A percentile compares a stretch with the other conserved stretches of the same genome.
Conservation (phyloP, 2,888 invertebrate genomes). For the Rosalia funebris region DNA sequence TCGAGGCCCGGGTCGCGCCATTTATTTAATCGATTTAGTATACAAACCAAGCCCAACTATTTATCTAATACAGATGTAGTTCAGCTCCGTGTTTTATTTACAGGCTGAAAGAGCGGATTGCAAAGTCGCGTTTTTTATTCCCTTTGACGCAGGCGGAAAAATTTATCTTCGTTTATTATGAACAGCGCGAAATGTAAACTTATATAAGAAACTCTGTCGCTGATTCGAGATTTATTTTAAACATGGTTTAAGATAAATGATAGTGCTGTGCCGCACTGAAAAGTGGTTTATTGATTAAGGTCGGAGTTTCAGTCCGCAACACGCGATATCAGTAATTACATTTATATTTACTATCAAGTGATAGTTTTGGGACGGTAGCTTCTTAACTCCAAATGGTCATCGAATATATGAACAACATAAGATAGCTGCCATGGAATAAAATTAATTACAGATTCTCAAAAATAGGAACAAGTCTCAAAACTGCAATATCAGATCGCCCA, state of each 20-base stretch:
- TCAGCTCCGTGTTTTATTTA: slow-evolving; percentile 20
- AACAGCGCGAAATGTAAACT: slow-evolving; percentile 12
- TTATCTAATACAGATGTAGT: slow-evolving; percentile 27
- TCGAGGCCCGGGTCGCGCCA: slow-evolving; percentile 20
- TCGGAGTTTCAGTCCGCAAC: no score
- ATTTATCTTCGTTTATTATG: slow-evolving; percentile 22
- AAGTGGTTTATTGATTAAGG: not conserved
- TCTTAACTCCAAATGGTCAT: no score
- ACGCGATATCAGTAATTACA: no score
- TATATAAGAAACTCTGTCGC: slow-evolving; percentile 4
- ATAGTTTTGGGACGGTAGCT: no score
- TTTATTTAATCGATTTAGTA: slow-evolving; percentile 33
- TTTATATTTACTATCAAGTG: no score
- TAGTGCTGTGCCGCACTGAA: not conserved
- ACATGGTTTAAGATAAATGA: not conserved
- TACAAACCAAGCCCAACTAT: slow-evolving; percentile 23
- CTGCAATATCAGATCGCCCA: no score
- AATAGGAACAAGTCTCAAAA: no score
- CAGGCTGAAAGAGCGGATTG: slow-evolving; percentile 19
- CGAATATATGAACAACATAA: no score
- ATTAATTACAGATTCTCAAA: no score
- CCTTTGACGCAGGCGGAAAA: slow-evolving; percentile 8
- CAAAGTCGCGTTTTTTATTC: slow-evolving; percentile 14
- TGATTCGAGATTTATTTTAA: slow-evolving; percentile 10
- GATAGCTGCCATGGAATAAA: no score